Evolutionary conservation across 2,888 invertebrate genomes (phyloP), one percentile per base, ranked within the genome.

Genomic region (Andrena praecox): DNA sequence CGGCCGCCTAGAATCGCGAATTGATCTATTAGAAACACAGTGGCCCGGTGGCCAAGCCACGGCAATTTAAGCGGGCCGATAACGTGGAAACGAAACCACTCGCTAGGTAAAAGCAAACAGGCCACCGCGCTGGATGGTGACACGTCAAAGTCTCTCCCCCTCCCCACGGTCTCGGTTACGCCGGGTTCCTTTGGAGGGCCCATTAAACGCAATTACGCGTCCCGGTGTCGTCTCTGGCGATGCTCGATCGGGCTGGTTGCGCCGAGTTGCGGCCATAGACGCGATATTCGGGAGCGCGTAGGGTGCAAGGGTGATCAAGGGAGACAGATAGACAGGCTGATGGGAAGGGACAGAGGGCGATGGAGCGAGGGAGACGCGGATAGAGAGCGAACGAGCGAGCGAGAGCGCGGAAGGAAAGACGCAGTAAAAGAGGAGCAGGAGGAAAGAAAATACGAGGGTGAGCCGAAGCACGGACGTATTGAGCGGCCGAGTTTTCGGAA

Each of bases 401-500:
- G 62, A 7, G 54, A 35, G 54, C 54, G 33, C 29, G 66, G 63
- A 63, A 62, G 69, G 42, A 75, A 62, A 78, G 66, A 77, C 56
- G 68, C 62, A 42, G 35, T 56, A 50, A 79, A 71, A 50, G 72
- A 79, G 71, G 67, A 74, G 48, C 59, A 56, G 75, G 31, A 31
- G 83, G 72, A 80, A 86, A 87, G 87, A 87, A 90, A 89, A 89
- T 87, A 84, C 82, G 87, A 87, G 86, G 83, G 84, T 85, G 87
- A 85, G 80, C 75, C 81, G 79, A 86, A 81, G 77, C 81, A 78
- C 80, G 87, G 85, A 81, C 76, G 92, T 93, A 93, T 93, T 91
- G 93, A 93, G 92, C 93, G 91, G 91, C 91, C 90, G 92, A 93
- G 92, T 92, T 93, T 92, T 91, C 89, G 91, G 91, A 91, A 92